Evolutionary conservation across 2,797 vertebrate genomes (phyloP).

Genomic region (Gymnothorax reevesii): DNA sequence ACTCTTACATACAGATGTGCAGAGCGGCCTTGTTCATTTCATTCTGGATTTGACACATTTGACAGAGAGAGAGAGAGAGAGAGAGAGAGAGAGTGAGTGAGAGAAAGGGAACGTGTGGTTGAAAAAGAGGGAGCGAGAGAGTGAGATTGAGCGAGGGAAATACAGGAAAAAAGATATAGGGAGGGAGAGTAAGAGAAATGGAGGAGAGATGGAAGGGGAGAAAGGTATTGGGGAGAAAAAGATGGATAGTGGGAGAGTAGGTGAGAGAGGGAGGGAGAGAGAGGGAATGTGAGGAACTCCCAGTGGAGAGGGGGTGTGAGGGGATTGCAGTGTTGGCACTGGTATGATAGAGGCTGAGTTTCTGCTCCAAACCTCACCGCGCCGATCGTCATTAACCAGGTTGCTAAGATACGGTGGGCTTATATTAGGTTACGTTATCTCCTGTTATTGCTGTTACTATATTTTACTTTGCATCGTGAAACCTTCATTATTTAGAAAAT

Average conservation of each 20-base stretch:
- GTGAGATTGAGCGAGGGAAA: not conserved
- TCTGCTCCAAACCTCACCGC: constrained; percentile 66
- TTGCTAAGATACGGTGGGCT: constrained; percentile 79
- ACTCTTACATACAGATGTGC: not conserved
- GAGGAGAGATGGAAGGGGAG: not conserved
- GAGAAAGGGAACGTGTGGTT: not conserved
- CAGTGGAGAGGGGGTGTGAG: constrained; percentile 47
- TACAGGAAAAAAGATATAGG: not conserved
- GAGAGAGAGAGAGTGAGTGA: not conserved
- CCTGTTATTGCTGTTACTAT: constrained; percentile 78
- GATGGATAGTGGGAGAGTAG: not conserved
- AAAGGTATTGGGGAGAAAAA: not conserved
- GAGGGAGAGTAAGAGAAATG: not conserved
- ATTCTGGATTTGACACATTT: no score
- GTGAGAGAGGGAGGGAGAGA: not conserved
- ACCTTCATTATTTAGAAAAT: constrained; percentile 76
- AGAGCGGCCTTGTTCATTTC: no score
- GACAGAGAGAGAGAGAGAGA: not conserved
- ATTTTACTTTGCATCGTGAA: constrained; percentile 72
- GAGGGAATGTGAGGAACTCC: not conserved
- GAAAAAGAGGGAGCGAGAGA: not conserved
- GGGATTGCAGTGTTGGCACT: constrained; percentile 64
- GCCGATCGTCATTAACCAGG: constrained; percentile 76
- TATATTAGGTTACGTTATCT: constrained; percentile 81
- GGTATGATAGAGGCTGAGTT: constrained; percentile 68